phyloP scores from a whole-genome alignment of 2,113 vertebrate genomes.

The Stomatorhinus ivindoensis region DNA sequence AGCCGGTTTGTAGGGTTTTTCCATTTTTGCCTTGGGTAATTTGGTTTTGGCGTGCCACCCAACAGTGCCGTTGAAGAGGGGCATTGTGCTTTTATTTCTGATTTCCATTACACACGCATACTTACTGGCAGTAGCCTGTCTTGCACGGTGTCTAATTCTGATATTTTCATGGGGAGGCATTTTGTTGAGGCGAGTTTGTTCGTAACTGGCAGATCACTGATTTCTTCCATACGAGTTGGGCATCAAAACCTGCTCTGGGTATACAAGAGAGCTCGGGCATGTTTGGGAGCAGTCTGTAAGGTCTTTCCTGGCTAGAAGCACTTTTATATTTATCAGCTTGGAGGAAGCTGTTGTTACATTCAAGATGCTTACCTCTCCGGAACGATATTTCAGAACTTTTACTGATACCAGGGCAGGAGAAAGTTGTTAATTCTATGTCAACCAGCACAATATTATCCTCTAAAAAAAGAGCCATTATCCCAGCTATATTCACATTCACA shows the following conservation, averaged over 20 bases:
- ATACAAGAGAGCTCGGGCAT: background rate
- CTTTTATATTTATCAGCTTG: background rate
- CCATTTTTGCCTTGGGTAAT: background rate
- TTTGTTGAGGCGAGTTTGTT: background rate
- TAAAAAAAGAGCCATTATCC: background rate
- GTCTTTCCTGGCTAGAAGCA: background rate
- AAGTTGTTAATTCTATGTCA: background rate
- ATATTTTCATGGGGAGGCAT: background rate
- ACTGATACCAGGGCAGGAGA: background rate
- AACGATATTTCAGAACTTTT: background rate
- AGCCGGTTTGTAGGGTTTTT: background rate
- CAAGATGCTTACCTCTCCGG: background rate
- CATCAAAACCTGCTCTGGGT: background rate
- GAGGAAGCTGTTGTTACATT: background rate
- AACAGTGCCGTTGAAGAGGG: background rate
- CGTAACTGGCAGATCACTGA: background rate
- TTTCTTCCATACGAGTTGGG: background rate
- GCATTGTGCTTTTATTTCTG: background rate
- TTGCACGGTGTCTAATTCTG: background rate
- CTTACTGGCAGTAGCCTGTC: constrained; percentile 14
- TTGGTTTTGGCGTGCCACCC: background rate
- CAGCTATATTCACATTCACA: constrained; percentile 22
- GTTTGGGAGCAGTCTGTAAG: background rate
- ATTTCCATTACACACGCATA: background rate
- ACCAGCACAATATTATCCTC: background rate